Percentiles rank a stretch among this genome's conserved stretches.
Conservation (phyloP, 2,888 invertebrate genomes). For the Noctuana brunneofusca region DNA sequence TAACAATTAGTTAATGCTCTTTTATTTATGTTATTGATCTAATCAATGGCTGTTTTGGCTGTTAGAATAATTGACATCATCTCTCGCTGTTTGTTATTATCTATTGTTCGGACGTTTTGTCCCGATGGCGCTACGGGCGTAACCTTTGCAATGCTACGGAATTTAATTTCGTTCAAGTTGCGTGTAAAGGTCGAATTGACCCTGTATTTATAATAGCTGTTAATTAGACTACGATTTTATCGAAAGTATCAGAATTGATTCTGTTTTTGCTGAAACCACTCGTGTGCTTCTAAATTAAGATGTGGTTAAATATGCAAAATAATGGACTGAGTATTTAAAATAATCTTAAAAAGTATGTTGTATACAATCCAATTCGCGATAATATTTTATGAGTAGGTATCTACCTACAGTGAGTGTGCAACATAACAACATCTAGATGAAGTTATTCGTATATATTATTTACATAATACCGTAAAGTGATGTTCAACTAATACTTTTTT, state of each 20-base stretch:
- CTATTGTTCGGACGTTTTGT: constrained; percentile 57
- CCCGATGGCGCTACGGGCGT: constrained; percentile 43
- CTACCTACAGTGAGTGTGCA: too few species aligned
- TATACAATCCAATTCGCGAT: too few species aligned
- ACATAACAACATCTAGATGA: too few species aligned
- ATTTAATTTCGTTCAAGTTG: constrained; percentile 21
- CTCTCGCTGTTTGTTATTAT: constrained; percentile 54
- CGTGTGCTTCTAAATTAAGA: constrained; percentile 1
- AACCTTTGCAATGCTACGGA: constrained; percentile 48
- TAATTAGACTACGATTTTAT: constrained; percentile 13
- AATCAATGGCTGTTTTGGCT: constrained; percentile 72
- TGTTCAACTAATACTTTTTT: not conserved
- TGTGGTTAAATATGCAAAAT: too few species aligned
- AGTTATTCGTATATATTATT: too few species aligned
- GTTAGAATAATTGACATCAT: constrained; percentile 65
- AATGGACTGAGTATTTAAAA: not conserved
- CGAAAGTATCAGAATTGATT: constrained; percentile 5
- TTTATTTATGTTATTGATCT: constrained; percentile 48
- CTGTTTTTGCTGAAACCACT: not conserved
- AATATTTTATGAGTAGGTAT: too few species aligned
- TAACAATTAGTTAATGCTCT: constrained; percentile 20
- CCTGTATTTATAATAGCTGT: constrained; percentile 15
- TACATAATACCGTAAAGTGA: too few species aligned
- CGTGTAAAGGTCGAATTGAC: constrained; percentile 34
- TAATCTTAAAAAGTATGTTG: not conserved